phyloP scores from a whole-genome alignment of 2,888 invertebrate genomes.

The Priocnemis perturbator region DNA sequence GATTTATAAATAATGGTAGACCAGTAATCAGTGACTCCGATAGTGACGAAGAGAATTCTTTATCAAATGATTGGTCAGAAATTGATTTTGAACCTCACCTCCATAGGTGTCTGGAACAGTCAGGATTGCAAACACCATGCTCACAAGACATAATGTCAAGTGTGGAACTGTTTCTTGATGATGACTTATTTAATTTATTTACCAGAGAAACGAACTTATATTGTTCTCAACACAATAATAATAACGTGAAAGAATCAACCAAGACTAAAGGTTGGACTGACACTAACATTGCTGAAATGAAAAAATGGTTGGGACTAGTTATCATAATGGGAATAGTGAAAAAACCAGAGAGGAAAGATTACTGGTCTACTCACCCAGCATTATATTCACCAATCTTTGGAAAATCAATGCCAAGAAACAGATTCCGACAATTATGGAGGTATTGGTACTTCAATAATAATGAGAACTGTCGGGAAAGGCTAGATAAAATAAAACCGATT shows the following conservation, averaged over 20 bases:
- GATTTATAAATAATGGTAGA: no score
- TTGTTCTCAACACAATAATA: constrained; percentile 5
- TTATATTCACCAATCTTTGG: constrained; percentile 27
- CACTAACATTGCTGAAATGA: background rate
- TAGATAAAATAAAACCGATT: constrained; percentile 37
- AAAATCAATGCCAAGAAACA: constrained; percentile 30
- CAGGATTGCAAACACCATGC: background rate
- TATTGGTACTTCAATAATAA: constrained; percentile 43
- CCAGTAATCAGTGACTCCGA: background rate
- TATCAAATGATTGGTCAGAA: background rate
- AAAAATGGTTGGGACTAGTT: constrained; percentile 17
- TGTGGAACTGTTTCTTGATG: constrained; percentile 12
- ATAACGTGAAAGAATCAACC: background rate
- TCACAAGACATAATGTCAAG: constrained; percentile 5
- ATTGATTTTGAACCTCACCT: background rate
- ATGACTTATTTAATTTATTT: constrained; percentile 10
- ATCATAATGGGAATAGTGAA: constrained; percentile 8
- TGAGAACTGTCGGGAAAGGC: constrained; percentile 18
- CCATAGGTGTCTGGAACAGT: background rate
- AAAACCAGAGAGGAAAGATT: constrained; percentile 4
- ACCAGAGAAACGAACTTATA: constrained; percentile 4
- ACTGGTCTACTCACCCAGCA: constrained; percentile 7
- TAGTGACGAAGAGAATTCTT: background rate
- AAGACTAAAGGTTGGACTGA: constrained; percentile 10
- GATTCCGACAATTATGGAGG: constrained; percentile 26